These are phyloP conservation scores for Forbesichthys papilliferus DNA, from an alignment of 2,113 vertebrate genomes.

Conservation along the genomic window DNA sequence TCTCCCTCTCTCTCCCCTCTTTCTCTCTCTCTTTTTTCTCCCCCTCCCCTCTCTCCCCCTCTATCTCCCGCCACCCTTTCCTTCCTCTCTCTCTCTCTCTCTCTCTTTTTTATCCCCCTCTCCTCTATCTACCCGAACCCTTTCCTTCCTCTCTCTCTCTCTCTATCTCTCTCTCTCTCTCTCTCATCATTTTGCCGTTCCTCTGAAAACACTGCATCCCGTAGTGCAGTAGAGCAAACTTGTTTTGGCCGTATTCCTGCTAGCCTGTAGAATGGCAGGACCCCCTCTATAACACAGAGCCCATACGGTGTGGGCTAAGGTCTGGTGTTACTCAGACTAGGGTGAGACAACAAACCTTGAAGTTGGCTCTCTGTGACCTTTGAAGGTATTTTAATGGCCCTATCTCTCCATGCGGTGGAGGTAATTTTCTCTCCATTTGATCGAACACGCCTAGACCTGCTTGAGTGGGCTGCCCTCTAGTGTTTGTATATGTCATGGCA, in stretches of 20 bases:
- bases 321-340: conserved; percentile 44
- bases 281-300: conserved; percentile 43
- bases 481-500: conserved; percentile 33
- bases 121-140: conserved; percentile 41
- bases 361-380: conserved; percentile 67
- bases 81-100: neutral
- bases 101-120: conserved; percentile 22
- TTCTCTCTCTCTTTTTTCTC: conserved; percentile 15
- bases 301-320: conserved; percentile 42
- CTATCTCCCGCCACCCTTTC: conserved; percentile 59
- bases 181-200: conserved; percentile 56
- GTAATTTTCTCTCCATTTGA: conserved; percentile 40
- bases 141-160: conserved; percentile 28
- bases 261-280: conserved; percentile 55
- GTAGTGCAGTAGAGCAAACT: conserved; percentile 69
- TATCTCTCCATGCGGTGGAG: conserved; percentile 43
- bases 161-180: conserved; percentile 18
- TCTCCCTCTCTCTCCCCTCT: conserved; percentile 7
- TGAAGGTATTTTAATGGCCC: conserved; percentile 63
- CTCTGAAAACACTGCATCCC: conserved; percentile 66
- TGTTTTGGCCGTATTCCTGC: conserved; percentile 61
- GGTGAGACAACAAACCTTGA: conserved; percentile 62
- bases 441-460: conserved; percentile 42
- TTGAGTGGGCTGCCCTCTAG: conserved; percentile 73
- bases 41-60: conserved; percentile 17